A percentile compares a stretch with the other conserved stretches of the same genome.
phyloP scores from a whole-genome alignment of 2,888 invertebrate species.

The Ochropacha duplaris region DNA sequence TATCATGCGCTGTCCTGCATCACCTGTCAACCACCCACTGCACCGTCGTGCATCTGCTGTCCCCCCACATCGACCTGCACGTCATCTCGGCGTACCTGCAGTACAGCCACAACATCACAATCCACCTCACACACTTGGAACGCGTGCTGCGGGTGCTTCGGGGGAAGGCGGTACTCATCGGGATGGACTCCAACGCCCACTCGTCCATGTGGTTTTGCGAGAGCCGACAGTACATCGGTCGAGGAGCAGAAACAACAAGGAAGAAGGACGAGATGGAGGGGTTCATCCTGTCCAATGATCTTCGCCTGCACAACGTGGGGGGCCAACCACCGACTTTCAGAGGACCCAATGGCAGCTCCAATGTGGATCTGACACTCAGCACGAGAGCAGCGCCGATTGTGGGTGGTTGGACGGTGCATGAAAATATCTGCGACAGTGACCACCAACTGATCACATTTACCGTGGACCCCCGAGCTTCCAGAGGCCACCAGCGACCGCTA shows the following conservation, averaged over 20 bases:
- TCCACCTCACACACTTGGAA: slow-evolving; percentile 18
- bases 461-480: not conserved
- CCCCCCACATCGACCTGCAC: slow-evolving; percentile 7
- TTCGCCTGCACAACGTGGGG: slow-evolving; percentile 11
- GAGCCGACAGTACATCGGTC: slow-evolving; percentile 11
- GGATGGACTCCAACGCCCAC: slow-evolving; percentile 31
- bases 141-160: slow-evolving; percentile 7
- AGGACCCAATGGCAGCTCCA: slow-evolving; percentile 21
- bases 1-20: slow-evolving; percentile 12
- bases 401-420: slow-evolving; percentile 18
- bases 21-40: slow-evolving; percentile 20
- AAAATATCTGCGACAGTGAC: slow-evolving; percentile 18
- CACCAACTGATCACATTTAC: slow-evolving; percentile 19
- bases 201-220: slow-evolving; percentile 29
- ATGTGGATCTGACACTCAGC: slow-evolving; percentile 27
- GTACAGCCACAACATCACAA: slow-evolving; percentile 17
- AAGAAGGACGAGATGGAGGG: slow-evolving; percentile 13
- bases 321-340: slow-evolving; percentile 20
- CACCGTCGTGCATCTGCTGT: slow-evolving; percentile 13
- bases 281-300: slow-evolving; percentile 10
- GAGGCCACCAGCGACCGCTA: not conserved
- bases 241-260: slow-evolving; percentile 11
- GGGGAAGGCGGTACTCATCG: slow-evolving; percentile 12
- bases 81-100: slow-evolving; percentile 25
- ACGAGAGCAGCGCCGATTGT: slow-evolving; percentile 7